Conservation (phyloP, 2,797 vertebrate genomes). For the Sebastes flavidus region DNA sequence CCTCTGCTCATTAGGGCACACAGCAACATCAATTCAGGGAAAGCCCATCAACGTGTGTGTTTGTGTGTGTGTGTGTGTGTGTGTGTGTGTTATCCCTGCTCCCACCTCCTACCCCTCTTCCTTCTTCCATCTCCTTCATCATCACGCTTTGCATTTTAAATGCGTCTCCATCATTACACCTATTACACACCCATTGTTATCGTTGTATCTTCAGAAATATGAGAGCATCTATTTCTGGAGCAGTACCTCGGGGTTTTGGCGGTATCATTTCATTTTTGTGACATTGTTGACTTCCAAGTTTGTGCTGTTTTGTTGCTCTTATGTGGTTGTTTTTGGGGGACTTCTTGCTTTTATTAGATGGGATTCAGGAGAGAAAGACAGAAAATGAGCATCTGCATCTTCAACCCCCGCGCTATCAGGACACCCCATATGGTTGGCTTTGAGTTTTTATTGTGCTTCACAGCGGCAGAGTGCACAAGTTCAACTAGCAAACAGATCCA, state of each 20-base stretch:
- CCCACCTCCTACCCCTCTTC: conserved; percentile 8
- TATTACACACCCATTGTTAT: not conserved
- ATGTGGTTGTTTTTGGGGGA: not conserved
- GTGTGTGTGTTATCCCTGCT: conserved; percentile 9
- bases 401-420: not conserved
- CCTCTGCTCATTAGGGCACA: conserved; percentile 69
- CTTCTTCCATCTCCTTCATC: conserved; percentile 11
- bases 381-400: not conserved
- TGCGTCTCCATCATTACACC: conserved; percentile 19
- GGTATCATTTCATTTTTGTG: not conserved
- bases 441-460: not conserved
- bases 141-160: conserved; percentile 43
- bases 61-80: conserved; percentile 25
- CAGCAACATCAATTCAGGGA: conserved; percentile 68
- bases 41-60: conserved; percentile 51
- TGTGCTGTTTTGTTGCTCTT: not conserved
- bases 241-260: not conserved
- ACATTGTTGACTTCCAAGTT: not conserved
- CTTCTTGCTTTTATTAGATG: not conserved
- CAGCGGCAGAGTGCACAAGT: not conserved
- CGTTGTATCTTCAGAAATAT: not conserved
- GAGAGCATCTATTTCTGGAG: not conserved
- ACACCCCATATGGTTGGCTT: not conserved
- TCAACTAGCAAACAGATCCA: conserved; percentile 5
- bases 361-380: not conserved